Percentiles rank a stretch among this genome's conserved stretches.
Evolutionary conservation across 1,140 invertebrate genomes (phyloP).

Genomic region (Chironomus striatipennis): DNA sequence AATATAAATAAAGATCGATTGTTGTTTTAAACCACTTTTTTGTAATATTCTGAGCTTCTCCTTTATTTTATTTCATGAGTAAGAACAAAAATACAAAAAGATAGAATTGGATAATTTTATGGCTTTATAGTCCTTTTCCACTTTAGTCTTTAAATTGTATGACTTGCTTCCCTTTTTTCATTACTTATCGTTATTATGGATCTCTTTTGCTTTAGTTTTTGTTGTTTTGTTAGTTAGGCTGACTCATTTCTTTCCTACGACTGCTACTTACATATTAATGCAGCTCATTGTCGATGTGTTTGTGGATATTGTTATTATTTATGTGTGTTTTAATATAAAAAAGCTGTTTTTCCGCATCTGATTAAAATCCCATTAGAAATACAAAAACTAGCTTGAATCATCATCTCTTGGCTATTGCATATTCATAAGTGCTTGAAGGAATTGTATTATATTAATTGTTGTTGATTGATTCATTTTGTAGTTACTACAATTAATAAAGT

Average conservation of each 20-base stretch:
- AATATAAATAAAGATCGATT: neutral
- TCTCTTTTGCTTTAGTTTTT: neutral
- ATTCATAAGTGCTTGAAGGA: too few relatives aligned
- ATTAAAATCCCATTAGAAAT: conserved; percentile 9
- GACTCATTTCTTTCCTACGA: neutral
- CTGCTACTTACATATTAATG: neutral
- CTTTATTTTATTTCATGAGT: too few relatives aligned
- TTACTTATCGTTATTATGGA: too few relatives aligned
- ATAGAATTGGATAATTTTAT: neutral
- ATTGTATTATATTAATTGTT: too few relatives aligned
- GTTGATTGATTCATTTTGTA: too few relatives aligned
- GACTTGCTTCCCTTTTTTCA: too few relatives aligned
- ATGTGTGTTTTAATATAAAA: too few relatives aligned
- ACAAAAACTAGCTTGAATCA: neutral
- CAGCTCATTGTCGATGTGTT: neutral
- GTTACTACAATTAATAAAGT: too few relatives aligned
- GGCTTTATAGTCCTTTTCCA: neutral
- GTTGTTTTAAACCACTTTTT: conserved; percentile 14
- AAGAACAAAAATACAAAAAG: neutral
- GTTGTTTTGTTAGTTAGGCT: neutral
- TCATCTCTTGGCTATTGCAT: too few relatives aligned
- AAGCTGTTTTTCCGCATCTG: neutral
- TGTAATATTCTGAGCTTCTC: neutral
- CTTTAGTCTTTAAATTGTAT: too few relatives aligned
- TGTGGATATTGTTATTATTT: neutral